These are phyloP conservation scores for Aphrophora alni DNA, from an alignment of 2,888 invertebrate genomes.

Conservation along the genomic window DNA sequence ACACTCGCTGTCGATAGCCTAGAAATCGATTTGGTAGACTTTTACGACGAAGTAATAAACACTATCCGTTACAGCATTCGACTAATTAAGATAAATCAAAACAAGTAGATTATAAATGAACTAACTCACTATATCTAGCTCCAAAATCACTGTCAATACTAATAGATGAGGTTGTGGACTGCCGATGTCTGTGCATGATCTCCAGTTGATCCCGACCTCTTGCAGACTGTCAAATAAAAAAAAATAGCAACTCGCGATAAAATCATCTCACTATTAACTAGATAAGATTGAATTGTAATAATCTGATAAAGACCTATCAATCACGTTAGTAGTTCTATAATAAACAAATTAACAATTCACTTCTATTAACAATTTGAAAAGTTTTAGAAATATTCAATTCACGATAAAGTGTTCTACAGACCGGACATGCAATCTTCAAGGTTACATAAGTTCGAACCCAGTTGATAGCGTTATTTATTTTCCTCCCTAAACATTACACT, in stretches of 20 bases:
- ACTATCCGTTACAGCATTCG: background rate
- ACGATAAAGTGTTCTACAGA: no score
- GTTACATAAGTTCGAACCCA: no score
- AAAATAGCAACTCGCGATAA: background rate
- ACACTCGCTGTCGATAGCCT: no score
- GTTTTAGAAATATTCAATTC: no score
- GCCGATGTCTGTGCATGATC: slow-evolving; percentile 23
- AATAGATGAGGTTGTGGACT: slow-evolving; percentile 6
- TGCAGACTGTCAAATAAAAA: background rate
- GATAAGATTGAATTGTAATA: background rate
- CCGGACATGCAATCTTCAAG: no score
- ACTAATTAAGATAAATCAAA: background rate
- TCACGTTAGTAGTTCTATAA: no score
- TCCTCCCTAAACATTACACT: no score
- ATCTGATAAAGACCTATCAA: background rate
- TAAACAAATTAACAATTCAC: no score
- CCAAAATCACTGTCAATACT: slow-evolving; percentile 15
- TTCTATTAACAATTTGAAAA: no score
- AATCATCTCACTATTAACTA: background rate
- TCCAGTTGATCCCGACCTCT: background rate
- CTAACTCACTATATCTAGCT: slow-evolving; percentile 8
- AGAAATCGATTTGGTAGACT: no score
- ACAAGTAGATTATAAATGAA: background rate
- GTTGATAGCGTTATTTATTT: no score
- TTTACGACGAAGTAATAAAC: no score